Evolutionary conservation across 2,113 vertebrate genomes (phyloP).

Genomic region (Scomber scombrus): DNA sequence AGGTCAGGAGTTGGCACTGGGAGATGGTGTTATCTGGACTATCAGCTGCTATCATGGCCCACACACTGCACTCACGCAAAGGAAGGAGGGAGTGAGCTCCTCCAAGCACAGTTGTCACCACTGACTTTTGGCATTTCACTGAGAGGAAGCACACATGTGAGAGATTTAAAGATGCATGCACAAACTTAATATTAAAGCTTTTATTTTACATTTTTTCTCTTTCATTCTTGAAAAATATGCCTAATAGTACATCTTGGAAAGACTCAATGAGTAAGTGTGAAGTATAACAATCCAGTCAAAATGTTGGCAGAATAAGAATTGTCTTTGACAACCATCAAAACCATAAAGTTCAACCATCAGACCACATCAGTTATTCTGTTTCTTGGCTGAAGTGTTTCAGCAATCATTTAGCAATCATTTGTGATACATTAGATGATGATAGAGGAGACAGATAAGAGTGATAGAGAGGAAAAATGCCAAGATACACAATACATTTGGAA

Average conservation of each 20-base stretch:
- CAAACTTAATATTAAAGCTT: neutral
- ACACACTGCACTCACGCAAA: conserved; percentile 48
- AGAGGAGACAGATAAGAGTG: neutral
- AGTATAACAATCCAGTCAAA: neutral
- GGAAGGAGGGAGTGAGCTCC: conserved; percentile 8
- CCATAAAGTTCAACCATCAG: no score
- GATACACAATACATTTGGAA: neutral
- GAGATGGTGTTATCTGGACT: conserved; percentile 66
- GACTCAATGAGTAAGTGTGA: neutral
- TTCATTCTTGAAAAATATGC: neutral
- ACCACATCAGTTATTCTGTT: no score
- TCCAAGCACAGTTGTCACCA: conserved; percentile 6
- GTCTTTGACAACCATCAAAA: no score
- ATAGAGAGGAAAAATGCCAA: neutral
- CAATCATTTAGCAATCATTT: no score
- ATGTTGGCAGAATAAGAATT: neutral
- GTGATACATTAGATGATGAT: neutral
- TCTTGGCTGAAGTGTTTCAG: no score
- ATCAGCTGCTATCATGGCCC: conserved; percentile 64
- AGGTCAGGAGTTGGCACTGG: conserved; percentile 72
- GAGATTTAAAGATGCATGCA: neutral
- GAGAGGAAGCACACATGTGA: neutral
- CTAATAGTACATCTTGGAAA: neutral
- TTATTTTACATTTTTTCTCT: neutral
- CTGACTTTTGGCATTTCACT: neutral